Conservation (phyloP, 2,113 vertebrate species). For the Podarcis raffonei region DNA sequence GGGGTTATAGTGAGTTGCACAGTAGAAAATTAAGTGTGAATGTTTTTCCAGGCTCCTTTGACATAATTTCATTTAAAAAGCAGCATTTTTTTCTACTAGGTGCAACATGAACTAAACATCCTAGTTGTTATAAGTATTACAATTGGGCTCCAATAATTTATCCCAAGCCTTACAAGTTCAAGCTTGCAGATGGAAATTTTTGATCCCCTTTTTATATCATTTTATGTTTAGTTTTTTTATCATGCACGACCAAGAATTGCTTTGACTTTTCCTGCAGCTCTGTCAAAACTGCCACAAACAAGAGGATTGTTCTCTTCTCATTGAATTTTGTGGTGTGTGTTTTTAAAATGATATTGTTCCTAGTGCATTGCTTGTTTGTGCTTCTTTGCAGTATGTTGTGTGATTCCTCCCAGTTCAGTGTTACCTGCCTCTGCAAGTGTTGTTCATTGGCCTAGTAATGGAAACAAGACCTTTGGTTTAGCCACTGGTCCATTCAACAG, state of each 20-base stretch:
- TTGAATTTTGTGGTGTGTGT: not conserved
- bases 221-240: not conserved
- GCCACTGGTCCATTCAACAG: not conserved
- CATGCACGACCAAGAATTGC: not conserved
- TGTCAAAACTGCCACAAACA: not conserved
- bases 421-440: not conserved
- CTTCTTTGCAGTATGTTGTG: not conserved
- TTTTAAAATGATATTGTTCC: not conserved
- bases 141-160: not conserved
- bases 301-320: not conserved
- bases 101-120: not conserved
- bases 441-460: not conserved
- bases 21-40: not conserved
- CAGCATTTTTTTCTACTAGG: not conserved
- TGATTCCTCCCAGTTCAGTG: conserved; percentile 38
- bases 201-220: not conserved
- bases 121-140: not conserved
- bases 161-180: not conserved
- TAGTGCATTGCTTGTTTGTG: not conserved
- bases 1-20: not conserved
- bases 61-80: not conserved
- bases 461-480: not conserved
- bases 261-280: not conserved
- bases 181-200: not conserved
- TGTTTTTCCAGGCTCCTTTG: not conserved